phyloP scores from a whole-genome alignment of 2,888 invertebrate genomes.

The Formica aserva region DNA sequence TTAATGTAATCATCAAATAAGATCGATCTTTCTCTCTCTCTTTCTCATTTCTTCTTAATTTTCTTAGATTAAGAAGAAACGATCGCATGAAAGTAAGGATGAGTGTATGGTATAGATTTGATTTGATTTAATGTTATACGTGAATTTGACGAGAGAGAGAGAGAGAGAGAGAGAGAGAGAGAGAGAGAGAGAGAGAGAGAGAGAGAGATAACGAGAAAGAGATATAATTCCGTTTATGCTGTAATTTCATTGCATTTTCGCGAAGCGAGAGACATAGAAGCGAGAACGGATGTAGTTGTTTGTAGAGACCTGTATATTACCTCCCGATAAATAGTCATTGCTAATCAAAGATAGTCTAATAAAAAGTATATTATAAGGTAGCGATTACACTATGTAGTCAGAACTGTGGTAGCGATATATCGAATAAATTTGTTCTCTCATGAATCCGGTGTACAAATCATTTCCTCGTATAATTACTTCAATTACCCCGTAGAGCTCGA shows the following conservation, averaged over 20 bases:
- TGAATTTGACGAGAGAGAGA: conserved; percentile 26
- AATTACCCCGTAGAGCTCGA: neutral
- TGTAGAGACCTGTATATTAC: conserved; percentile 83
- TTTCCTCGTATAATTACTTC: conserved; percentile 11
- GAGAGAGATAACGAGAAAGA: conserved; percentile 24
- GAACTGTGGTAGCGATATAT: conserved; percentile 82
- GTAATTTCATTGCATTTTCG: conserved; percentile 69
- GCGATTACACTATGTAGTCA: conserved; percentile 79
- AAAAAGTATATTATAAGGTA: conserved; percentile 77
- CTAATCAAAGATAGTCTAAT: conserved; percentile 82
- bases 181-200: neutral
- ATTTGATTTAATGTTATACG: conserved; percentile 59
- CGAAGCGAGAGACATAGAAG: conserved; percentile 69
- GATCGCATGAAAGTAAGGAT: neutral
- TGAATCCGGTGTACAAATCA: conserved; percentile 48
- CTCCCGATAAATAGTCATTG: conserved; percentile 79
- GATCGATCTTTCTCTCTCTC: neutral
- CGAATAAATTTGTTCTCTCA: conserved; percentile 85
- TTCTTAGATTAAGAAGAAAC: neutral
- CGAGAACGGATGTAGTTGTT: conserved; percentile 76
- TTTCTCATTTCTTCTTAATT: neutral
- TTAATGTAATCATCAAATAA: conserved; percentile 33
- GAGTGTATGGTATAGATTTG: conserved; percentile 55
- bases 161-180: neutral
- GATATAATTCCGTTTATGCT: conserved; percentile 59